Conservation (phyloP, 2,113 vertebrate genomes). For the Lipophrys pholis region DNA sequence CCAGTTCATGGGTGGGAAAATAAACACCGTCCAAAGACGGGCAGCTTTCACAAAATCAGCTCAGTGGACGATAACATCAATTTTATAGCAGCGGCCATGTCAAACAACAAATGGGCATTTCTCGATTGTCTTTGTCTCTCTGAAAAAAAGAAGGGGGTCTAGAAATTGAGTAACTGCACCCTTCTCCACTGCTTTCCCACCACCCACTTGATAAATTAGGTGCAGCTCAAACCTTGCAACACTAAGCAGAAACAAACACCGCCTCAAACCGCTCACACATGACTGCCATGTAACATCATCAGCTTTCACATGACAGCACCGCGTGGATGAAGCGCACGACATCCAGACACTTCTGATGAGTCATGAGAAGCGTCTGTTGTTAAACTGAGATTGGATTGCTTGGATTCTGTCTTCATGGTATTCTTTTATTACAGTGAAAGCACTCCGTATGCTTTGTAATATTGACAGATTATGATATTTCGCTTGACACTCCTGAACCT, state of each 20-base stretch:
- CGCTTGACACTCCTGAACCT: not conserved
- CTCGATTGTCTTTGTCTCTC: not conserved
- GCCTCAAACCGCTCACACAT: not conserved
- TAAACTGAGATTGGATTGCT: not conserved
- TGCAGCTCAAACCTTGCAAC: not conserved
- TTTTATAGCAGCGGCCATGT: constrained; percentile 5
- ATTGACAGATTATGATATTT: not conserved
- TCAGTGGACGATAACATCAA: constrained; percentile 31
- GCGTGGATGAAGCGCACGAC: constrained; percentile 1
- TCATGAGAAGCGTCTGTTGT: not conserved
- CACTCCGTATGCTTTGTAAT: not conserved
- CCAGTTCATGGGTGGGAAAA: not conserved
- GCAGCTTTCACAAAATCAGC: constrained; percentile 24
- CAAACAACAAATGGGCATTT: constrained; percentile 23
- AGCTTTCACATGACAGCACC: constrained; percentile 5
- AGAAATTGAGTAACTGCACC: not conserved
- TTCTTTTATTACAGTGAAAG: not conserved
- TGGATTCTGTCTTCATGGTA: not conserved
- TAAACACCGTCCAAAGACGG: not conserved
- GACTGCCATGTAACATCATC: not conserved
- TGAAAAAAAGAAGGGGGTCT: not conserved
- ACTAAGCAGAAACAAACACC: constrained; percentile 14
- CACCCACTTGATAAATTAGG: constrained; percentile 28
- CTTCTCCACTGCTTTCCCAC: constrained; percentile 8
- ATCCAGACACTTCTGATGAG: not conserved